Evolutionary conservation across 2,797 vertebrate genomes (phyloP).

Genomic region (Ispidina lecontei): DNA sequence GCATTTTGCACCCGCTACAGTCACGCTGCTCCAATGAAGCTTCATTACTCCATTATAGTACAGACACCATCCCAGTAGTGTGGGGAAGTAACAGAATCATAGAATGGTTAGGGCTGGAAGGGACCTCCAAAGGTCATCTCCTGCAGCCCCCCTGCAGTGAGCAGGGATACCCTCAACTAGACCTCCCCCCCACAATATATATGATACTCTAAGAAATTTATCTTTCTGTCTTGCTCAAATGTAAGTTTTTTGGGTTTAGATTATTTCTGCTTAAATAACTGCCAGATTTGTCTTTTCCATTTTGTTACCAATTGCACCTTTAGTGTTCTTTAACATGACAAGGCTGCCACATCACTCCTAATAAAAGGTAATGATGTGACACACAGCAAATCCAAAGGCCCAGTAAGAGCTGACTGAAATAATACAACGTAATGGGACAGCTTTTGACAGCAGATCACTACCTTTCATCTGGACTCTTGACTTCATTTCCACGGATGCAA

Average conservation of each 20-base stretch:
- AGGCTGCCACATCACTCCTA: conserved; percentile 10
- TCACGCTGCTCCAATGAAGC: neutral
- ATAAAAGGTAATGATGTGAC: neutral
- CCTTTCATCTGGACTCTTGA: neutral
- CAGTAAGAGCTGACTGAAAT: neutral
- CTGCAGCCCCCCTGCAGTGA: too few relatives aligned
- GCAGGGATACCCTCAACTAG: too few relatives aligned
- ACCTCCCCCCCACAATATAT: neutral
- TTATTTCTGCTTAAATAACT: neutral
- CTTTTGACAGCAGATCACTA: conserved; percentile 23
- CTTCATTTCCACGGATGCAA: neutral
- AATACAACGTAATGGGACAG: neutral
- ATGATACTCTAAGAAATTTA: neutral
- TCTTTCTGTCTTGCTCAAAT: neutral
- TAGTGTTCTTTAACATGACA: neutral
- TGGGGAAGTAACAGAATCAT: too few relatives aligned
- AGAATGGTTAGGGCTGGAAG: too few relatives aligned
- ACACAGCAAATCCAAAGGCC: conserved; percentile 13
- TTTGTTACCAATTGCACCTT: neutral
- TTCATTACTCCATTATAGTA: neutral
- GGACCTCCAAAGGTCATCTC: too few relatives aligned
- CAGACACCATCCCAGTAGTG: neutral
- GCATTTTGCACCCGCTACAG: neutral
- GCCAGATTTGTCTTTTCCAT: neutral
- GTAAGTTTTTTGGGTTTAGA: neutral